A percentile compares a stretch with the other conserved stretches of the same genome.
Evolutionary conservation across 2,888 invertebrate genomes (phyloP).

Genomic region (Tipula unca): DNA sequence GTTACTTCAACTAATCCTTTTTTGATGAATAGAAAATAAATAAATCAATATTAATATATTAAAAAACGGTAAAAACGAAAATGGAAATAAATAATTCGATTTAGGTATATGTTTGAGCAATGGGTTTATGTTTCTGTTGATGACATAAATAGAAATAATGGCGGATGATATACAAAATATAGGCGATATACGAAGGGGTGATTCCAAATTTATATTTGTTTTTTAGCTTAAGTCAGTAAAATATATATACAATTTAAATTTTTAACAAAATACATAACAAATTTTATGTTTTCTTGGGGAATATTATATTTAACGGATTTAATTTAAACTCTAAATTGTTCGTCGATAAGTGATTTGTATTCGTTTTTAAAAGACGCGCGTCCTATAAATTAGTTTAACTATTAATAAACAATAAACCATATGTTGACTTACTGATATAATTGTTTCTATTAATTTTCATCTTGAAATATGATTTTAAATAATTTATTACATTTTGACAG

Average conservation of each 20-base stretch:
- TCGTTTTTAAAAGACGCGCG: background rate
- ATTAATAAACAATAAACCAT: background rate
- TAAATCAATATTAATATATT: background rate
- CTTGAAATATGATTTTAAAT: too few relatives aligned
- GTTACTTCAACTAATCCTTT: background rate
- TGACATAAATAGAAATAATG: conserved; percentile 14
- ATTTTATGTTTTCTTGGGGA: background rate
- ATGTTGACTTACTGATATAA: background rate
- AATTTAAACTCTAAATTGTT: background rate
- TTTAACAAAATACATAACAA: background rate
- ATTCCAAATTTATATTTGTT: background rate
- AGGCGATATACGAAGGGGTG: background rate
- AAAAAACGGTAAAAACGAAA: background rate
- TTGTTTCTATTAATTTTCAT: background rate
- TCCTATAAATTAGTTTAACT: background rate
- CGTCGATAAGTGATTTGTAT: background rate
- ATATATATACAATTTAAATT: background rate
- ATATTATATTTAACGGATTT: background rate
- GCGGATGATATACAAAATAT: background rate
- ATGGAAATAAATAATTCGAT: background rate
- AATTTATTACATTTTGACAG: background rate
- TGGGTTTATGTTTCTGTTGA: background rate
- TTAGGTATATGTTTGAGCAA: conserved; percentile 2
- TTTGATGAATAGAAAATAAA: conserved; percentile 14
- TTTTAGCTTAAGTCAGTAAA: background rate